Evolutionary conservation across 1,140 invertebrate genomes (phyloP), one percentile per base, ranked within the genome.

Genomic region (Drosophila watanabei): DNA sequence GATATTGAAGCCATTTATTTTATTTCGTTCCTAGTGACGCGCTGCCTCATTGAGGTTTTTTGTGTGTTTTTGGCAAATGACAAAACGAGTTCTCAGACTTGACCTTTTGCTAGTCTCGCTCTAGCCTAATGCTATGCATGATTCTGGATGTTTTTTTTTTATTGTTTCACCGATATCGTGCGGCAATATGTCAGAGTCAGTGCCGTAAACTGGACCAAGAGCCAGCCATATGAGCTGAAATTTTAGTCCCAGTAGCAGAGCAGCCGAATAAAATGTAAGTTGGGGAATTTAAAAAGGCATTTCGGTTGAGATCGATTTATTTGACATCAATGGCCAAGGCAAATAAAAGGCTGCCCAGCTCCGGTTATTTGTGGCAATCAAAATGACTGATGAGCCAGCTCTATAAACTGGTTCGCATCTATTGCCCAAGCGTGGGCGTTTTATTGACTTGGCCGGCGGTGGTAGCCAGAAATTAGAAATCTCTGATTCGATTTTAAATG

Each of bases 341-440:
- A 41, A 63, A 45, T 72, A 68, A 57, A 58, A 57, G 62, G 32
- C 62, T 24, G 30, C 28, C 49, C 46, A 70, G 81, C 77, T 79
- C 75, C 70, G 65, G 70, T 64, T 75, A 61, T 89, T 84, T 72
- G 71, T 60, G 78, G 82, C 85, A 75, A 90, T 90, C 86, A 80
- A 82, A 90, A 80, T 90, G 86, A 90, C 65, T 80, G 82, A 90
- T 91, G 86, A 86, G 79, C 58, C 79, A 57, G 75, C 57, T 82
- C 64, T 24, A 51, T 30, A 73, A 90, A 90, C 87, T 86, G 71
- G 87, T 82, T 80, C 78, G 75, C 64, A 70, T 75, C 72, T 59
- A 65, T 52, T 65, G 49, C 16, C 54, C 48, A 46, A 69, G 80
- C 62, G 77, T 77, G 65, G 78, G 80, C 78, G 85, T 83, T 41